phyloP scores from a whole-genome alignment of 2,797 vertebrate species.

The Onychomys leucogaster region DNA sequence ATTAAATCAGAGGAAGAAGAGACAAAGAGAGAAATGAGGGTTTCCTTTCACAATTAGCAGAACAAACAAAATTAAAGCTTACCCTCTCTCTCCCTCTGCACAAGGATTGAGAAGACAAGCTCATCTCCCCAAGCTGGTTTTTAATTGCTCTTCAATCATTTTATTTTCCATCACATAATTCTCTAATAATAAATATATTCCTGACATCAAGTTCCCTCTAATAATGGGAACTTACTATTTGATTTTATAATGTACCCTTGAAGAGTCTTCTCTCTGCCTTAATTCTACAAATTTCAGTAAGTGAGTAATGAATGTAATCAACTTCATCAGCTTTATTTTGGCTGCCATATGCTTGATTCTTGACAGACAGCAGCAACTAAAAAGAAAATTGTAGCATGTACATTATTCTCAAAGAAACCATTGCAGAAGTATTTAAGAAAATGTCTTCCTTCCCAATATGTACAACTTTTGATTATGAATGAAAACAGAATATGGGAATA shows the following conservation, averaged over 20 bases:
- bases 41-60: background rate
- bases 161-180: background rate
- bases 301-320: background rate
- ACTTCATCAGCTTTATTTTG: constrained; percentile 7
- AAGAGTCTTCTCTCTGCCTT: background rate
- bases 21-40: background rate
- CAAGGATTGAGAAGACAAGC: background rate
- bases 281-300: background rate
- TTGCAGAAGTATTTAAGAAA: constrained; percentile 38
- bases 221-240: background rate
- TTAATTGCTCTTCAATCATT: constrained; percentile 16
- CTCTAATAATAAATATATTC: background rate
- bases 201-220: background rate
- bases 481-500: background rate
- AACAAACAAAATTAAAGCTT: constrained; percentile 16
- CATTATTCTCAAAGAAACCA: background rate
- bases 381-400: background rate
- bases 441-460: background rate
- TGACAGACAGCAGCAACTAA: background rate
- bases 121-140: background rate
- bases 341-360: background rate
- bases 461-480: background rate
- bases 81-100: background rate
- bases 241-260: constrained; percentile 2
- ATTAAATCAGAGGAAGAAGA: background rate